Conservation (phyloP, 2,888 invertebrate species). For the Apocheima hispidaria region DNA sequence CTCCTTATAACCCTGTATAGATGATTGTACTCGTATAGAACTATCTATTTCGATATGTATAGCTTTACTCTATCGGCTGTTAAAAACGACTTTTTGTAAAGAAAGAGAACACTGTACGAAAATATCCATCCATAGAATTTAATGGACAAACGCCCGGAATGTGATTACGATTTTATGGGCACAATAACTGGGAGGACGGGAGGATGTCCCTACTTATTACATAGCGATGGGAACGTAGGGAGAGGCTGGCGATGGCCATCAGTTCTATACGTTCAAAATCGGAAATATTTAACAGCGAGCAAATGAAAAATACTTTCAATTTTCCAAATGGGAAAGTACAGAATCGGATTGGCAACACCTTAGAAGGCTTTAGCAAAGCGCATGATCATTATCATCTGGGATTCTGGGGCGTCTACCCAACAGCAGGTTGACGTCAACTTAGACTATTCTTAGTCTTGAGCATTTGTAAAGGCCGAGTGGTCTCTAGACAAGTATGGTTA, state of each 20-base stretch:
- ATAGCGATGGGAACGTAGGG: conserved; percentile 44
- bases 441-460: too few species aligned
- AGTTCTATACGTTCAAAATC: background rate
- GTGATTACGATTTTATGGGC: conserved; percentile 47
- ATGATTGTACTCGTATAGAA: background rate
- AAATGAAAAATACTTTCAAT: too few species aligned
- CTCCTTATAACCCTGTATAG: too few species aligned
- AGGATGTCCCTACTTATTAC: conserved; percentile 61
- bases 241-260: conserved; percentile 29
- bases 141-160: conserved; percentile 38
- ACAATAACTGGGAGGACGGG: conserved; percentile 40
- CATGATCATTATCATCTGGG: too few species aligned
- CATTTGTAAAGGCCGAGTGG: too few species aligned
- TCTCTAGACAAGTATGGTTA: too few species aligned
- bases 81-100: conserved; percentile 9
- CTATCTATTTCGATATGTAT: background rate
- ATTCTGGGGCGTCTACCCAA: too few species aligned
- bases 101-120: conserved; percentile 11
- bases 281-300: too few species aligned
- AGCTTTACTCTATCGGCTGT: background rate
- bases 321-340: too few species aligned
- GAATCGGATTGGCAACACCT: too few species aligned
- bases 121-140: conserved; percentile 21
- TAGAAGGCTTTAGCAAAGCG: too few species aligned
- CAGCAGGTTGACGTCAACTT: too few species aligned